Conservation (phyloP, 2,888 invertebrate species). For the Itoplectis maculator region DNA sequence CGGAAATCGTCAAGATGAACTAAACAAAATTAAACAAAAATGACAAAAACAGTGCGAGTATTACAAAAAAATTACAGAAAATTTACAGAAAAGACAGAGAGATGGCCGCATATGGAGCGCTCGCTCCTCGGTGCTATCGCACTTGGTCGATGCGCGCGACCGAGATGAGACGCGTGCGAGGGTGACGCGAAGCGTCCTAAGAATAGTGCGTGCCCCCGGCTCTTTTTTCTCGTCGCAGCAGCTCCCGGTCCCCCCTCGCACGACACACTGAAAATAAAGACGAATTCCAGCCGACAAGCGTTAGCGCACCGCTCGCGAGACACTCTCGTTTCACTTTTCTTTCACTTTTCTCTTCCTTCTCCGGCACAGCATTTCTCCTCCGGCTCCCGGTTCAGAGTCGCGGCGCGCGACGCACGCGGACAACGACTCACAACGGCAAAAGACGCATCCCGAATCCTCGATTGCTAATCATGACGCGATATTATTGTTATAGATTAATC, state of each 20-base stretch:
- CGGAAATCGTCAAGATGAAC: too few relatives aligned
- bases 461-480: constrained; percentile 8
- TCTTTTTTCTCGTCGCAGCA: constrained; percentile 25
- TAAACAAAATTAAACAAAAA: too few relatives aligned
- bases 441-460: background rate
- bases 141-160: constrained; percentile 57
- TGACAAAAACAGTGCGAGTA: too few relatives aligned
- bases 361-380: background rate
- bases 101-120: constrained; percentile 62
- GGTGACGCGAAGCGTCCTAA: constrained; percentile 69
- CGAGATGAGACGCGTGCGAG: constrained; percentile 63
- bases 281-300: constrained; percentile 68
- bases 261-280: constrained; percentile 68
- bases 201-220: constrained; percentile 67
- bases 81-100: too few relatives aligned
- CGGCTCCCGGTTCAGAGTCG: background rate
- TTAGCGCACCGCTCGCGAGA: constrained; percentile 43
- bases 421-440: background rate
- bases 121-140: constrained; percentile 51
- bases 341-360: background rate
- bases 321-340: background rate
- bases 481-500: constrained; percentile 12
- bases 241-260: constrained; percentile 5
- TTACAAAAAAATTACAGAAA: too few relatives aligned
- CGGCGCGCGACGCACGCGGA: too few relatives aligned